phyloP scores from a whole-genome alignment of 2,888 invertebrate species.

The Rotaria socialis region DNA sequence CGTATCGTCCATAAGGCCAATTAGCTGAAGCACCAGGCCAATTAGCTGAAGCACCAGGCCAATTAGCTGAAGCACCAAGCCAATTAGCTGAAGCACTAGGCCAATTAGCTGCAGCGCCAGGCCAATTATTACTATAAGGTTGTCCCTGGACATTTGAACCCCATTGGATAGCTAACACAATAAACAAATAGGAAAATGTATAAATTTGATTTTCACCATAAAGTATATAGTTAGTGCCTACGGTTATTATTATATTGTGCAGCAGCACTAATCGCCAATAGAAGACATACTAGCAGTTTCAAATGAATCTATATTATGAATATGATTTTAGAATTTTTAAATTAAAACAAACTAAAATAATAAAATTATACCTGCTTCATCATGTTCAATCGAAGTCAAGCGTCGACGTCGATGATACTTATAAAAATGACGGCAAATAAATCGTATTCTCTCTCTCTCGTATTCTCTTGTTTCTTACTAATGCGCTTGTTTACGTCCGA shows the following conservation, averaged over 20 bases:
- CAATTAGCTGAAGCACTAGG: not conserved
- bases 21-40: too few species aligned
- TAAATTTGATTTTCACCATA: not conserved
- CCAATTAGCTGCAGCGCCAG: not conserved
- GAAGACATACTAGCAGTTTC: slow-evolving; percentile 6
- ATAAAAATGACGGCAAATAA: not conserved
- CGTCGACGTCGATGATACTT: not conserved
- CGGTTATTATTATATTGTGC: not conserved
- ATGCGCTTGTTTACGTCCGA: not conserved
- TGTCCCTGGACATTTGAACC: not conserved
- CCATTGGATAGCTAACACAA: not conserved
- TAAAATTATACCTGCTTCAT: not conserved
- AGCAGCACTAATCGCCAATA: not conserved
- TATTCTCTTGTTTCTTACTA: not conserved
- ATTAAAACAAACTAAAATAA: not conserved
- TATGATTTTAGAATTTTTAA: not conserved
- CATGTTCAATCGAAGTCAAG: not conserved
- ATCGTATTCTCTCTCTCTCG: not conserved
- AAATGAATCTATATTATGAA: not conserved
- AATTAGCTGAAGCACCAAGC: too few species aligned
- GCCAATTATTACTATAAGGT: not conserved
- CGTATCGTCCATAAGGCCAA: too few species aligned
- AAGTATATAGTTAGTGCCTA: not conserved
- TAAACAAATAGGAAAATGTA: not conserved
- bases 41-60: too few species aligned